A percentile compares a stretch with the other conserved stretches of the same genome.
These are phyloP conservation scores for Lophius piscatorius DNA, from an alignment of 2,113 vertebrate genomes.

Conservation along the genomic window DNA sequence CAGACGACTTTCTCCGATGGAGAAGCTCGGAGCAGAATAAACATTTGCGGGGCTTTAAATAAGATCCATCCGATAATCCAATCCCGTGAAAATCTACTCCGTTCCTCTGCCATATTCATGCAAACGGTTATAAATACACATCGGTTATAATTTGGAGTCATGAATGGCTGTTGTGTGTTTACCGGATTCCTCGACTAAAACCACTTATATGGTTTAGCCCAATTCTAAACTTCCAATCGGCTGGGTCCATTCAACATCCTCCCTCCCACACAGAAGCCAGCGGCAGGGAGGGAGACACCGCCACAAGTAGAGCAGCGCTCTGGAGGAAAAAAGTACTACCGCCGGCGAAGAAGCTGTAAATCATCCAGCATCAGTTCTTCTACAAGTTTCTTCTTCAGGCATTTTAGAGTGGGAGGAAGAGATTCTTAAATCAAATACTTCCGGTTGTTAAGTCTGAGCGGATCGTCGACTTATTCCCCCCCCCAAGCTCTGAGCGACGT, in stretches of 20 bases:
- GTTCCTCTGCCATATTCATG: neutral
- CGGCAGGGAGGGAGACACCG: slow-evolving; percentile 5
- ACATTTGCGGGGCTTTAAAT: no score
- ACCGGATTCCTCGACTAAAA: slow-evolving; percentile 12
- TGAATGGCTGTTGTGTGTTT: slow-evolving; percentile 26
- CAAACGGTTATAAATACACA: neutral
- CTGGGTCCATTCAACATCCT: slow-evolving; percentile 42
- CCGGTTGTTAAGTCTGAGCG: no score
- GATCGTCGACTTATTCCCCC: no score
- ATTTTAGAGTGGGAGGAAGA: no score
- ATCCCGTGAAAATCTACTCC: neutral
- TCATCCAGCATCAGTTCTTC: neutral
- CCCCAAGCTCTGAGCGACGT: no score
- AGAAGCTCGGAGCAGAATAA: no score
- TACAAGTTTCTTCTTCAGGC: neutral
- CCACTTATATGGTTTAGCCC: slow-evolving; percentile 48
- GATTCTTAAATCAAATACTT: no score
- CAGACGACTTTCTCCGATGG: no score
- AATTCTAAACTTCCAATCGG: slow-evolving; percentile 45
- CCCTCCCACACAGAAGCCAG: slow-evolving; percentile 35
- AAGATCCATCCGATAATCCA: no score
- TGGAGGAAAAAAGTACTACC: neutral
- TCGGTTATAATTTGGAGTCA: neutral
- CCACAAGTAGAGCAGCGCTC: slow-evolving; percentile 10
- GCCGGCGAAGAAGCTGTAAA: neutral